Evolutionary conservation across 2,113 vertebrate species (phyloP), one percentile per base, ranked within the genome.

Genomic region (Grantiella picta): DNA sequence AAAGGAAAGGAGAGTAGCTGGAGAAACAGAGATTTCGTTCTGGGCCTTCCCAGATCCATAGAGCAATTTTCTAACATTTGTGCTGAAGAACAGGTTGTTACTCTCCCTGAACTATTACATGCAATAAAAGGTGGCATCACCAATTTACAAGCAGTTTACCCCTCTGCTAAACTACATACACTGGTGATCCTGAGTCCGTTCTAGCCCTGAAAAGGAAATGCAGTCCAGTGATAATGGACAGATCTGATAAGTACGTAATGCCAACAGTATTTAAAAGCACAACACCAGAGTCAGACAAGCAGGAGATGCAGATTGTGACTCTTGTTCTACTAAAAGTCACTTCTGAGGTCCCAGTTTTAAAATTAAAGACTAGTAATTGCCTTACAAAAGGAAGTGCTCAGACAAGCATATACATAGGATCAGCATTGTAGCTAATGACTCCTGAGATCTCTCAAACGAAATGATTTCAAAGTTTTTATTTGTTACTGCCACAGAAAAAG

Each of bases 201-300:
- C 76, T 25, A 81, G 33, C 44, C 60, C 69, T 65, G 76, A 72
- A 73, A 95, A 87, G 61, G 82, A 82, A 89, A 83, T 9, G 28
- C n/a, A 85, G 47, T 31, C 68, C 44, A 44, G 52, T 9, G 40
- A 42, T 42, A 64, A 44, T 0, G 64, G 71, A 36, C 63, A 88
- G 75, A 76, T 45, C 64, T 80, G 71, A 11, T 25, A 54, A 90
- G 35, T 8, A 61, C 49, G 42, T 21, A 18, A 33, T 3, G 2
- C 54, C 42, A 77, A 63, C 47, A 64, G 35, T 0, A 1, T 54
- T 89, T 47, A 75, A 60, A 88, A 66, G 54, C 52, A 25, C 69
- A 53, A 5, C 29, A 12, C 25, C 0, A 0, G 25, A 63, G 38
- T n/a, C 27, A 22, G 75, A 10, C 0, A 0, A 29, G 14, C 27